Evolutionary conservation across 1,140 invertebrate genomes (phyloP).

Genomic region (Amyelois transitella): DNA sequence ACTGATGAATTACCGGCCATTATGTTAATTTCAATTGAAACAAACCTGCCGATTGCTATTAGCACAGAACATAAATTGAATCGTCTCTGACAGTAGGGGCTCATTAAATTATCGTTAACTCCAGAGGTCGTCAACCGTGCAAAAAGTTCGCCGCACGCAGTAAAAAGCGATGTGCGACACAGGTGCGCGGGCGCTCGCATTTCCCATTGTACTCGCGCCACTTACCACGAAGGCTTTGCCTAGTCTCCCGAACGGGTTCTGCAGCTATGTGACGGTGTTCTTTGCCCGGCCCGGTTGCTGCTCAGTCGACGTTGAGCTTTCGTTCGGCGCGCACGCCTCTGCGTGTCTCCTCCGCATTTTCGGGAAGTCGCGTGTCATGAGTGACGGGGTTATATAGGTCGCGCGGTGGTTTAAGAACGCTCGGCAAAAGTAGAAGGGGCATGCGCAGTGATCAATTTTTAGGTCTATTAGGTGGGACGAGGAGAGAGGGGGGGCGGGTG

Average conservation of each 20-base stretch:
- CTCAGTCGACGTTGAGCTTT: slow-evolving; percentile 29
- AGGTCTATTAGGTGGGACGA: too few species aligned
- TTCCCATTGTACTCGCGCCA: slow-evolving; percentile 34
- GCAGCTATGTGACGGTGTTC: not conserved
- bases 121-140: slow-evolving; percentile 40
- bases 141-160: slow-evolving; percentile 41
- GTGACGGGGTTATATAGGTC: slow-evolving; percentile 16
- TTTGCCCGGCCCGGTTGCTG: not conserved
- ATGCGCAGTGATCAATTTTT: too few species aligned
- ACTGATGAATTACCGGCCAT: slow-evolving; percentile 32
- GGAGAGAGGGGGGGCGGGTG: too few species aligned
- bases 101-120: slow-evolving; percentile 10
- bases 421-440: too few species aligned
- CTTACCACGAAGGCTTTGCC: slow-evolving; percentile 35
- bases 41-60: slow-evolving; percentile 14
- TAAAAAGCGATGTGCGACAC: slow-evolving; percentile 35
- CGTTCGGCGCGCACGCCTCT: slow-evolving; percentile 16
- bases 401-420: too few species aligned
- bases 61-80: slow-evolving; percentile 21
- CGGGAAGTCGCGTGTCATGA: slow-evolving; percentile 17
- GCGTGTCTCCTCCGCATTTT: slow-evolving; percentile 5
- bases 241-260: slow-evolving; percentile 27
- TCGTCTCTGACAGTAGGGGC: not conserved
- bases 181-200: slow-evolving; percentile 50
- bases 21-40: slow-evolving; percentile 25